Conservation (phyloP, 2,797 vertebrate genomes). For the Macropus fuliginosus region DNA sequence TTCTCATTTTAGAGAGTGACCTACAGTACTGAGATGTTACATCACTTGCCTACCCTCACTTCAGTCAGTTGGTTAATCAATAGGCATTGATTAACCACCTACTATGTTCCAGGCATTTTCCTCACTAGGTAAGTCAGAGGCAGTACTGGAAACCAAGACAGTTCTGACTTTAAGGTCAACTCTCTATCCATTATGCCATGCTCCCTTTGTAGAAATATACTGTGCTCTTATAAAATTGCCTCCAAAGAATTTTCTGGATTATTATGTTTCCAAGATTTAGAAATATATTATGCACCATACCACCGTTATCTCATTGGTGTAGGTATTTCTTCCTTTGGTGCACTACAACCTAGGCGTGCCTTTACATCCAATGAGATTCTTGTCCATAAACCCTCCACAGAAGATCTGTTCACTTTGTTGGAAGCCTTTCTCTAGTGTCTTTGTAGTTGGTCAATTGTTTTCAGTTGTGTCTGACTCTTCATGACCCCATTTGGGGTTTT, state of each 20-base stretch:
- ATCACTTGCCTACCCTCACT: background rate
- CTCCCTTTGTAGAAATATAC: background rate
- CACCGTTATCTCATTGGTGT: background rate
- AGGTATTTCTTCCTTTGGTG: background rate
- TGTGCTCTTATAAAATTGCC: background rate
- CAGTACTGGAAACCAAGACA: background rate
- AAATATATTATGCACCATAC: background rate
- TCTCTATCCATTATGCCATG: background rate
- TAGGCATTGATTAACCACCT: background rate
- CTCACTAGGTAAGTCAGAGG: background rate
- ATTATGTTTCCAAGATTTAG: background rate
- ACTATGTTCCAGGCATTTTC: background rate
- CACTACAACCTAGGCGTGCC: background rate
- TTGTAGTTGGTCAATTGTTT: background rate
- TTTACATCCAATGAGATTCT: background rate
- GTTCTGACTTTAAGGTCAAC: background rate
- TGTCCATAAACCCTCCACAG: background rate
- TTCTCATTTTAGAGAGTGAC: background rate
- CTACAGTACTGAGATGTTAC: background rate
- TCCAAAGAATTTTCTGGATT: background rate
- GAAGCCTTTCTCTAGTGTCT: background rate
- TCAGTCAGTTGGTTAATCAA: background rate
- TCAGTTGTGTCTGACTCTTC: background rate
- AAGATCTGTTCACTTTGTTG: background rate
- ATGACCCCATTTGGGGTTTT: background rate